Evolutionary conservation across 2,113 vertebrate species (phyloP).

Genomic region (Oostethus manadensis): DNA sequence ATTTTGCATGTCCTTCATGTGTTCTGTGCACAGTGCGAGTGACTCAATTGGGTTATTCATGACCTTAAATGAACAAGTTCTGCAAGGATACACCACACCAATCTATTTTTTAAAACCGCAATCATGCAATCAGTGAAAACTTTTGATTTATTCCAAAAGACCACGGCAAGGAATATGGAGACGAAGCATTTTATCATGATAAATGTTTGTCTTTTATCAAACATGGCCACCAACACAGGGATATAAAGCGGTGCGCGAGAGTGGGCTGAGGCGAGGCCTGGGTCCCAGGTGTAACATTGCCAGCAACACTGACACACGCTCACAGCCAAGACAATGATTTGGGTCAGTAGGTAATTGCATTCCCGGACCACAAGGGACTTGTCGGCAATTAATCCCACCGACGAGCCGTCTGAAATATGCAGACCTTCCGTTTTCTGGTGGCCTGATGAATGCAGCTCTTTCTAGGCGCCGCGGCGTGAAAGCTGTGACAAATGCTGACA

Average conservation of each 20-base stretch:
- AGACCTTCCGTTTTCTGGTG: constrained; percentile 29
- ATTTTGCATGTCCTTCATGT: too few species aligned
- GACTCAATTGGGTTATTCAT: too few species aligned
- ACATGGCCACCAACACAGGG: neutral
- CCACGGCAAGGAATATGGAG: neutral
- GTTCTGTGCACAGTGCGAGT: too few species aligned
- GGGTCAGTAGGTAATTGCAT: constrained; percentile 73
- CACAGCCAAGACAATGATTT: constrained; percentile 61
- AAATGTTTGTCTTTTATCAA: neutral
- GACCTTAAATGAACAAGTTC: too few species aligned
- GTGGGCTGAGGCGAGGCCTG: constrained; percentile 16
- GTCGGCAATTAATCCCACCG: constrained; percentile 62
- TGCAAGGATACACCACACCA: too few species aligned
- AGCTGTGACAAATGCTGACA: constrained; percentile 20
- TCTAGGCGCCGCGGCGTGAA: constrained; percentile 10
- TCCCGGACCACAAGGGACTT: constrained; percentile 59
- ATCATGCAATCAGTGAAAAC: neutral
- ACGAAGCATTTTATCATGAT: neutral
- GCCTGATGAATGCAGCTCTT: constrained; percentile 31
- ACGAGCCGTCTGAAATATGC: constrained; percentile 44
- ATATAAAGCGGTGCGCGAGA: neutral
- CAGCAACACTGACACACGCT: constrained; percentile 29
- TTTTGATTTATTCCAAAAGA: neutral
- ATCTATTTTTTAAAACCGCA: neutral
- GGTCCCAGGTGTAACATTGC: constrained; percentile 9